These are phyloP conservation scores for Seriola dumerili DNA, from an alignment of 2,113 vertebrate genomes.

Conservation along the genomic window DNA sequence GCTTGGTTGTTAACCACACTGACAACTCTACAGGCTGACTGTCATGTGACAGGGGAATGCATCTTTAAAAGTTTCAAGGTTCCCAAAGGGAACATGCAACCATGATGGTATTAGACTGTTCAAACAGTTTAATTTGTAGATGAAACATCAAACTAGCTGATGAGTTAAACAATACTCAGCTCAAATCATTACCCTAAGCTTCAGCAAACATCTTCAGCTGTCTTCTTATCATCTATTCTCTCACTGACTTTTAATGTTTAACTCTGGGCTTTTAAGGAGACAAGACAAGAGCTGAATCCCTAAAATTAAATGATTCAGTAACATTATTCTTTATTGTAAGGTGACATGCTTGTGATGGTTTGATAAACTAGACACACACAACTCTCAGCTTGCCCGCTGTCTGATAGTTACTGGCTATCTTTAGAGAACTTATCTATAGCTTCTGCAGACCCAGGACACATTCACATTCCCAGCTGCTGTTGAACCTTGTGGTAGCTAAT, in stretches of 20 bases:
- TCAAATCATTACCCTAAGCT: slow-evolving; percentile 47
- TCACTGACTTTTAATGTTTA: slow-evolving; percentile 41
- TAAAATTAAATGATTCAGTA: not conserved
- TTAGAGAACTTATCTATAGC: slow-evolving; percentile 78
- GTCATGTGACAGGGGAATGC: slow-evolving; percentile 39
- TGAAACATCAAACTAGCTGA: slow-evolving; percentile 19
- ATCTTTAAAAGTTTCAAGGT: slow-evolving; percentile 6
- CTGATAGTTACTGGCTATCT: slow-evolving; percentile 71
- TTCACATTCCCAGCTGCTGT: slow-evolving; percentile 82
- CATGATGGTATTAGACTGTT: not conserved
- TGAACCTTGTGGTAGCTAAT: slow-evolving; percentile 70
- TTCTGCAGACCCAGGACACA: slow-evolving; percentile 64
- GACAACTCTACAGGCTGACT: slow-evolving; percentile 12
- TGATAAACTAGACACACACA: slow-evolving; percentile 2
- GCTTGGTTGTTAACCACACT: not conserved
- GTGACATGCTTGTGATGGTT: slow-evolving; percentile 7
- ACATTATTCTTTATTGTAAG: slow-evolving; percentile 2
- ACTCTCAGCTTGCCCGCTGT: slow-evolving; percentile 27
- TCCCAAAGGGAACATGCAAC: not conserved
- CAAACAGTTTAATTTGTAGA: slow-evolving; percentile 41
- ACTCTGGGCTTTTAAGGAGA: slow-evolving; percentile 10
- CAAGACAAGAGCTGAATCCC: slow-evolving; percentile 1
- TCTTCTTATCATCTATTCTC: slow-evolving; percentile 15
- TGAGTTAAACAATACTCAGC: slow-evolving; percentile 40
- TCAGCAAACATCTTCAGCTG: slow-evolving; percentile 32